These are phyloP conservation scores for Thecocarcelia acutangulata DNA, from an alignment of 2,888 invertebrate species.

Conservation along the genomic window DNA sequence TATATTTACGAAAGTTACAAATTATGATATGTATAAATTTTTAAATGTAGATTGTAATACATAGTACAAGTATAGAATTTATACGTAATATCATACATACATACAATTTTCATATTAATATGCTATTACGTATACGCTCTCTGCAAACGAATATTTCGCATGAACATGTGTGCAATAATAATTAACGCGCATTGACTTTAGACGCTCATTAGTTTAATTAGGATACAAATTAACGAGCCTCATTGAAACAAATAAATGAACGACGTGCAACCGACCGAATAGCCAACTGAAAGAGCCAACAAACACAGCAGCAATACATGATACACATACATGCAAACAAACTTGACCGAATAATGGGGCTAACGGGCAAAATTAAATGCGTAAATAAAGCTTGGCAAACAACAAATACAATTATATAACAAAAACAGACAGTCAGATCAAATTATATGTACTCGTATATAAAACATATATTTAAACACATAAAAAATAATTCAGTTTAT, in stretches of 20 bases:
- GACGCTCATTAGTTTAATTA: slow-evolving; percentile 81
- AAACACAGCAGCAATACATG: slow-evolving; percentile 6
- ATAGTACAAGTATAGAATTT: slow-evolving; percentile 18
- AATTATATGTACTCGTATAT: too few relatives aligned
- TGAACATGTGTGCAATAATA: slow-evolving; percentile 62
- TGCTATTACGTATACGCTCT: slow-evolving; percentile 37
- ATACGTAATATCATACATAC: not conserved
- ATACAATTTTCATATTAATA: slow-evolving; percentile 8
- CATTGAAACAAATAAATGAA: slow-evolving; percentile 69
- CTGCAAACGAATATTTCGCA: not conserved
- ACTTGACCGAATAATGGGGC: slow-evolving; percentile 45
- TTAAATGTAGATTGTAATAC: slow-evolving; percentile 39
- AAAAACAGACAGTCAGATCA: not conserved
- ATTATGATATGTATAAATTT: slow-evolving; percentile 50
- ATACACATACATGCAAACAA: slow-evolving; percentile 16
- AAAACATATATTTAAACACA: too few relatives aligned
- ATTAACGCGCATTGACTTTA: slow-evolving; percentile 78
- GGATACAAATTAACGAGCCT: slow-evolving; percentile 80
- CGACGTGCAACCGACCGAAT: slow-evolving; percentile 27
- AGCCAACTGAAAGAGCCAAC: slow-evolving; percentile 23
- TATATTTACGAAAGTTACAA: too few relatives aligned
- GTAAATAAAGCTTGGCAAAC: slow-evolving; percentile 68
- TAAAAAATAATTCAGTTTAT: too few relatives aligned
- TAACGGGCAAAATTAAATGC: slow-evolving; percentile 60
- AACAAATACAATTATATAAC: slow-evolving; percentile 28